Evolutionary conservation across 2,113 vertebrate species (phyloP).

Genomic region (Callocephalon fimbriatum): DNA sequence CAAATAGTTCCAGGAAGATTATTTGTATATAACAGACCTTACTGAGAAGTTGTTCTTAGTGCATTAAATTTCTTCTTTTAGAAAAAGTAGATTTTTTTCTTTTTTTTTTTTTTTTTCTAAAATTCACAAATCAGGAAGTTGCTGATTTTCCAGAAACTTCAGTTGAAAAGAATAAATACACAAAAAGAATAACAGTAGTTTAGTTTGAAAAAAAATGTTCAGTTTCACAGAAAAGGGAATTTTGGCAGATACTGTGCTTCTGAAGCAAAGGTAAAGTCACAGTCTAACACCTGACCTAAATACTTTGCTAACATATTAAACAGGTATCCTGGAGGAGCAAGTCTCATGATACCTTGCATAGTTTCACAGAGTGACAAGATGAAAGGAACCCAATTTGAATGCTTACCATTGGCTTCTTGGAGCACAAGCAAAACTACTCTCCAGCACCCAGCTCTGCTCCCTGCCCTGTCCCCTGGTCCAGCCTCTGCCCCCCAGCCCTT

Average conservation of each 20-base stretch:
- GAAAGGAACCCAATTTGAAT: neutral
- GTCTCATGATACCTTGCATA: neutral
- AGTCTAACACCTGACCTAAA: neutral
- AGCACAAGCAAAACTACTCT: neutral
- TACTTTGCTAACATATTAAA: neutral
- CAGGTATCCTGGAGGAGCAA: neutral
- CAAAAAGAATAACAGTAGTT: slow-evolving; percentile 7
- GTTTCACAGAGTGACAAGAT: neutral
- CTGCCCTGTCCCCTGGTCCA: neutral
- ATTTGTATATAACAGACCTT: slow-evolving; percentile 9
- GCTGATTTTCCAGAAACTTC: slow-evolving; percentile 15
- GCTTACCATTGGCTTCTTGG: neutral
- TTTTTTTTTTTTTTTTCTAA: neutral
- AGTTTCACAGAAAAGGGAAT: neutral
- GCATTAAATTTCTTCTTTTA: neutral
- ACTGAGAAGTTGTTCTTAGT: neutral
- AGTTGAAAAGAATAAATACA: neutral
- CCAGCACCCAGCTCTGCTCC: neutral
- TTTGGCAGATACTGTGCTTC: neutral
- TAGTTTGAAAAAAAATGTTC: neutral
- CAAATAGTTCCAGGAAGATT: slow-evolving; percentile 56
- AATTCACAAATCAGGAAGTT: neutral
- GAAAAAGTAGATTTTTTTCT: neutral
- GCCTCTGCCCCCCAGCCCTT: neutral
- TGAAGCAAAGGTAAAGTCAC: neutral